Evolutionary conservation across 1,140 invertebrate genomes (phyloP), one percentile per base, ranked within the genome.

Genomic region (Adelges cooleyi): DNA sequence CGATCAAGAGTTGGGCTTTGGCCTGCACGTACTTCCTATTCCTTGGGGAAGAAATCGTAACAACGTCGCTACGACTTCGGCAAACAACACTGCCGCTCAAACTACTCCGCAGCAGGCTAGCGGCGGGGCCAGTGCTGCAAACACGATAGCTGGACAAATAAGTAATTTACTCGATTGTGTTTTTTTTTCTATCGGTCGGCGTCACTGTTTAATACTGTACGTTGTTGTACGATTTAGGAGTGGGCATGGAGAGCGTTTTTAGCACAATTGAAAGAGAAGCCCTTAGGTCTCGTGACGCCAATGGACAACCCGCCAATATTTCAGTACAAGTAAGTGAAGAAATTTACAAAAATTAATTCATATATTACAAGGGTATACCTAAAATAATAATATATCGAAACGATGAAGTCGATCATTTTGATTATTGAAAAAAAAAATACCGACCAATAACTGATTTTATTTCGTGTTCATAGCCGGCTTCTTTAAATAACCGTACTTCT

Each of bases 11-110:
- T 36, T 42, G 1, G 17, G 11, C 20, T 33, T 46, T 33, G 2
- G 18, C 3, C 15, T 42, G 29, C 23, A 25, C 29, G n/a, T 46
- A 46, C 56, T 29, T 62, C 56, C 56, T 5, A 48, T 62, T 46
- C 18, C 56, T 33, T 62, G 56, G 56, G 56, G 56, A 29, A 62
- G 56, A 62, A 53, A 38, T 6, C 54, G 22, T 1, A 38, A 40
- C 33, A 62, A 48, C 3, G 29, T 27, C 13, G 27, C 9, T 10
- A 15, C 56, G 44, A 48, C 42, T 15, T 48, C 56, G 20, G 40
- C 23, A 33, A 62, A 17, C 8, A 48, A 48, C 27, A 62, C 6
- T 46, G 13, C 11, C 33, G 13, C 11, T 48, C 56, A 44, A 6
- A 17, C 23, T 17, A 18, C 53, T 42, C 4, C 2, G 42, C 54